Conservation (phyloP, 2,113 vertebrate genomes). For the Riparia riparia region DNA sequence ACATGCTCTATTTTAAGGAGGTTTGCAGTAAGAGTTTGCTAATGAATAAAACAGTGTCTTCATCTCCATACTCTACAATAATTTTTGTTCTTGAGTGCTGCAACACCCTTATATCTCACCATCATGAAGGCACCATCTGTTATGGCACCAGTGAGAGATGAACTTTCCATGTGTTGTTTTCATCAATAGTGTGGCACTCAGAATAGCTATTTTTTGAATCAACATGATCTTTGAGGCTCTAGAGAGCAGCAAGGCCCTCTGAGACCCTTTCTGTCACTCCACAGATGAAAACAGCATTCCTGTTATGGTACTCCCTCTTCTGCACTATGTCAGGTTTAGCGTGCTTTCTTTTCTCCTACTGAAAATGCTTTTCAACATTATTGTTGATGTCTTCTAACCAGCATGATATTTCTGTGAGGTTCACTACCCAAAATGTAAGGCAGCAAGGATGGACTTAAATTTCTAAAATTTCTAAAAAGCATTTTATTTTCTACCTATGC, state of each 20-base stretch:
- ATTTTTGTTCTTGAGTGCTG: background rate
- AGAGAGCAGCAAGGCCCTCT: background rate
- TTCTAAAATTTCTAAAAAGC: background rate
- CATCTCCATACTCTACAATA: background rate
- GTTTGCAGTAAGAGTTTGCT: background rate
- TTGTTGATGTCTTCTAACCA: background rate
- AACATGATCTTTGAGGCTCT: background rate
- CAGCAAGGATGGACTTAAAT: background rate
- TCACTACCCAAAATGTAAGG: background rate
- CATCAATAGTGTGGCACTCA: background rate
- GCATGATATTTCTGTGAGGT: background rate
- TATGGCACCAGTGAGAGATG: background rate
- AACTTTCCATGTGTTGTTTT: constrained; percentile 36
- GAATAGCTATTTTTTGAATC: constrained; percentile 12
- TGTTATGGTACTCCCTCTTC: background rate
- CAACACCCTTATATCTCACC: background rate
- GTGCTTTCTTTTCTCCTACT: background rate
- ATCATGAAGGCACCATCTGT: constrained; percentile 29
- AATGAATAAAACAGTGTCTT: constrained; percentile 37
- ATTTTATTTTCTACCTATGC: background rate
- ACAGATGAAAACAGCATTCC: background rate
- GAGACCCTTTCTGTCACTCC: background rate
- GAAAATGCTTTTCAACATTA: background rate
- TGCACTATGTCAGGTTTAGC: fast-evolving
- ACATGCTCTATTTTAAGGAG: background rate